Conservation (phyloP, 2,797 vertebrate species). For the Cichlasoma orientale region DNA sequence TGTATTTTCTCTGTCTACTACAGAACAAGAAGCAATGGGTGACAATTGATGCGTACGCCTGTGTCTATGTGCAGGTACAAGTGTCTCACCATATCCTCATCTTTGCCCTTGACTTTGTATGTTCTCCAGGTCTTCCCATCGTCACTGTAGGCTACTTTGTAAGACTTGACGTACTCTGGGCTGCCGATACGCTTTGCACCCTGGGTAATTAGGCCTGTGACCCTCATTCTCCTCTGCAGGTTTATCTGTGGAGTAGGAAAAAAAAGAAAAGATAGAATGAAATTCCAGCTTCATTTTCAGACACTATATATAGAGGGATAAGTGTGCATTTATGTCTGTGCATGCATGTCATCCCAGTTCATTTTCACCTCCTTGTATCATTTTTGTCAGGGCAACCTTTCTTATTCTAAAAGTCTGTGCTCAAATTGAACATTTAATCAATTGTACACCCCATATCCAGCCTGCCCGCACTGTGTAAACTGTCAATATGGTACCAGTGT, state of each 20-base stretch:
- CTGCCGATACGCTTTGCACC: slow-evolving; percentile 98
- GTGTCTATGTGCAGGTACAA: slow-evolving; percentile 1
- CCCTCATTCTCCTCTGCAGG: slow-evolving; percentile 96
- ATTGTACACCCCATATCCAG: slow-evolving; percentile 55
- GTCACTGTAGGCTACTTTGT: slow-evolving; percentile 97
- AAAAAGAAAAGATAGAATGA: slow-evolving; percentile 7
- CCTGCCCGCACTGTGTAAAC: slow-evolving; percentile 50
- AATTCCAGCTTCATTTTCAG: slow-evolving; percentile 19
- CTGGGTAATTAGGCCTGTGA: slow-evolving; percentile 98
- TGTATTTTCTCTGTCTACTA: slow-evolving; percentile 26
- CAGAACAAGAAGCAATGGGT: slow-evolving; percentile 9
- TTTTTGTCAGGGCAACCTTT: slow-evolving; percentile 68
- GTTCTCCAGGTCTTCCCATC: slow-evolving; percentile 95
- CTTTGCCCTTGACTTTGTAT: slow-evolving; percentile 95
- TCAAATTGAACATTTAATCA: slow-evolving; percentile 70
- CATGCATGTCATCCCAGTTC: slow-evolving; percentile 39
- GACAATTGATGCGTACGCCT: slow-evolving; percentile 5
- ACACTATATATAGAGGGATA: not conserved
- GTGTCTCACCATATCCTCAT: slow-evolving; percentile 92
- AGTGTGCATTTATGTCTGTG: not conserved
- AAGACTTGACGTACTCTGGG: slow-evolving; percentile 97
- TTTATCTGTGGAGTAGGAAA: slow-evolving; percentile 87
- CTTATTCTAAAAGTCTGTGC: slow-evolving; percentile 66
- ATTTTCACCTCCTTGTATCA: slow-evolving; percentile 47
- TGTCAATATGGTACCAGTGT: slow-evolving; percentile 60